Evolutionary conservation across 2,797 vertebrate species (phyloP), one percentile per base, ranked within the genome.

Genomic region (Coluber constrictor): DNA sequence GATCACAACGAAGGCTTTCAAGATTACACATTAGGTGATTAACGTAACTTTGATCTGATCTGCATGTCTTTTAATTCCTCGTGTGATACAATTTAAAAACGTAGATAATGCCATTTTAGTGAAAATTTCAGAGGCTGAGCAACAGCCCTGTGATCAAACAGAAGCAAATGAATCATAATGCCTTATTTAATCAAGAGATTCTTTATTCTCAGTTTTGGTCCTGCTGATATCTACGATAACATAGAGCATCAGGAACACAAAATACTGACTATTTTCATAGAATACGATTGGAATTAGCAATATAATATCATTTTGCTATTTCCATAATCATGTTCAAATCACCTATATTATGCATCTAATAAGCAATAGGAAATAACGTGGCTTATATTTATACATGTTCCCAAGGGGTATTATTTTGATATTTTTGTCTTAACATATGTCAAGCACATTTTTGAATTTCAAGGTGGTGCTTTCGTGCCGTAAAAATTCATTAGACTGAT

Each of bases 81-180:
- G 5, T 88, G 18, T 88, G 61, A 79, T 79, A 60, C 13, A 90
- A 83, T 90, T 90, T 54, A 88, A 90, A 54, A 20, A 79, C 2
- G 29, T 61, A 23, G 16, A 37, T 20, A 7, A 87, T 93, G 20
- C 37, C 37, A 74, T 57, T 90, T 87, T 54, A 88, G 59, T 90
- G 89, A 55, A 87, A 54, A 87, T 90, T 87, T 70, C 37, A 90
- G 89, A 74, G 55, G 61, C n/a, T 59, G 59, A 37, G 9, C 20
- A 88, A 90, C 12, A 60, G 10, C 43, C 55, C 43, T 54, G 15
- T 91, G 92, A 93, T 90, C 92, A 93, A 88, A 90, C 29, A 93
- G 18, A 88, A 91, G 54, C 86, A 88, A 93, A 91, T 59, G 43
- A 79, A 79, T 60, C 37, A 27, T 54, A 57, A 23, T 87, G n/a